A percentile compares a stretch with the other conserved stretches of the same genome.
These are phyloP conservation scores for Nasonia longicornis DNA, from an alignment of 1,140 invertebrate genomes.

Conservation along the genomic window DNA sequence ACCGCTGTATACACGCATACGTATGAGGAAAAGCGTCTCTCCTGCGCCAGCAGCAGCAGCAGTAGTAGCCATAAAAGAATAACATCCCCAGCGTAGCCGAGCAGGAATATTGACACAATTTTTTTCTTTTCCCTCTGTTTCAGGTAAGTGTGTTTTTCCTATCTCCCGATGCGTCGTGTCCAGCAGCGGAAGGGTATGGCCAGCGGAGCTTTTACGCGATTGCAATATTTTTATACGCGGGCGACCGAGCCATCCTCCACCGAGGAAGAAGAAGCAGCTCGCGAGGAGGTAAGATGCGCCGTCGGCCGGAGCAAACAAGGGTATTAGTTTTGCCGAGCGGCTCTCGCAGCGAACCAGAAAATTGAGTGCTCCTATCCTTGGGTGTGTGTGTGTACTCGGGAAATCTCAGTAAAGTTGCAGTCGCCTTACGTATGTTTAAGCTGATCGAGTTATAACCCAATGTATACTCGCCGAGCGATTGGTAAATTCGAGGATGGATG, in stretches of 20 bases:
- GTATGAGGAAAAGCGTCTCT: not conserved
- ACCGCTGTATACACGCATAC: not conserved
- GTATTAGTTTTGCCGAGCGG: constrained; percentile 32
- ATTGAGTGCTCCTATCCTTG: not conserved
- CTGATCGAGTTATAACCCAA: not conserved
- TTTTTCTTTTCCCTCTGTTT: constrained; percentile 24
- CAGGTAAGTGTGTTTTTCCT: constrained; percentile 37
- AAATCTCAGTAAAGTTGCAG: not conserved
- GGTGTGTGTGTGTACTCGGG: not conserved
- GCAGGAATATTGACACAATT: constrained; percentile 23
- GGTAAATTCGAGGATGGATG: not conserved
- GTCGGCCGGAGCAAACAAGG: constrained; percentile 10
- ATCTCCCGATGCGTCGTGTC: no score
- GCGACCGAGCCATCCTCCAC: not conserved
- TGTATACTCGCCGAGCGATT: not conserved
- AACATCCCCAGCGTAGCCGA: not conserved
- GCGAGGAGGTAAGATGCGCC: not conserved
- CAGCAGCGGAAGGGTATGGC: not conserved
- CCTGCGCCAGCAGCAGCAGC: not conserved
- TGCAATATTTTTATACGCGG: constrained; percentile 41
- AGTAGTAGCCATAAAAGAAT: constrained; percentile 6
- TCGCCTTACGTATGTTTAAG: not conserved
- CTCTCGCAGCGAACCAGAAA: not conserved
- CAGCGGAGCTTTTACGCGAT: constrained; percentile 38
- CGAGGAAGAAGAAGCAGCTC: not conserved